Conservation (phyloP, 2,888 invertebrate genomes). For the Drosophila pseudotakahashii region DNA sequence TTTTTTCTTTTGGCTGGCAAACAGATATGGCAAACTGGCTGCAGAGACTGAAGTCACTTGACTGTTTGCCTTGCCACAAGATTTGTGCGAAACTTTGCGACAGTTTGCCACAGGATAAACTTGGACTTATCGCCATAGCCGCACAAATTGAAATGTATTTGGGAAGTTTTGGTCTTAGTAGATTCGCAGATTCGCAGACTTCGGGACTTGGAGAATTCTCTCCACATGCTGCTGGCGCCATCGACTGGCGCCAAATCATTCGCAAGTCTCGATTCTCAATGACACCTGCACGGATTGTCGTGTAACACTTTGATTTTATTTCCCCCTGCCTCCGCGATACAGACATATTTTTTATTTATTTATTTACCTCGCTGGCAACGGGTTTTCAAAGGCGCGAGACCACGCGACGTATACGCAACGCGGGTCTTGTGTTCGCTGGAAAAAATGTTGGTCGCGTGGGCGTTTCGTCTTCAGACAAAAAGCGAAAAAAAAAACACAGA, state of each 20-base stretch:
- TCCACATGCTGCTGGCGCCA: constrained; percentile 49
- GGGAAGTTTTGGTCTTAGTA: background rate
- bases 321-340: constrained; percentile 11
- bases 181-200: background rate
- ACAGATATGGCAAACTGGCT: constrained; percentile 5
- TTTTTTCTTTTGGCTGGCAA: background rate
- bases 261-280: constrained; percentile 78
- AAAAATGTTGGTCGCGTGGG: constrained; percentile 80
- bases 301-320: constrained; percentile 74
- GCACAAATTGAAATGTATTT: constrained; percentile 18
- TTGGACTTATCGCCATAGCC: constrained; percentile 19
- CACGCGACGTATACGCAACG: constrained; percentile 77
- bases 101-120: constrained; percentile 24
- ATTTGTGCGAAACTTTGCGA: constrained; percentile 12
- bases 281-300: constrained; percentile 79
- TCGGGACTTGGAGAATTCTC: constrained; percentile 7
- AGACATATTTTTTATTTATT: constrained; percentile 30
- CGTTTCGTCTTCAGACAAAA: constrained; percentile 68
- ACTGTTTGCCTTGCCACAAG: constrained; percentile 10
- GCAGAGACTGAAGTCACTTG: constrained; percentile 9
- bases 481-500: background rate
- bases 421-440: constrained; percentile 17
- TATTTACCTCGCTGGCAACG: constrained; percentile 48
- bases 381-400: constrained; percentile 44
- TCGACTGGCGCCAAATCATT: constrained; percentile 79